These are phyloP conservation scores for Perizoma flavofasciatum DNA, from an alignment of 2,888 invertebrate species.

Conservation along the genomic window DNA sequence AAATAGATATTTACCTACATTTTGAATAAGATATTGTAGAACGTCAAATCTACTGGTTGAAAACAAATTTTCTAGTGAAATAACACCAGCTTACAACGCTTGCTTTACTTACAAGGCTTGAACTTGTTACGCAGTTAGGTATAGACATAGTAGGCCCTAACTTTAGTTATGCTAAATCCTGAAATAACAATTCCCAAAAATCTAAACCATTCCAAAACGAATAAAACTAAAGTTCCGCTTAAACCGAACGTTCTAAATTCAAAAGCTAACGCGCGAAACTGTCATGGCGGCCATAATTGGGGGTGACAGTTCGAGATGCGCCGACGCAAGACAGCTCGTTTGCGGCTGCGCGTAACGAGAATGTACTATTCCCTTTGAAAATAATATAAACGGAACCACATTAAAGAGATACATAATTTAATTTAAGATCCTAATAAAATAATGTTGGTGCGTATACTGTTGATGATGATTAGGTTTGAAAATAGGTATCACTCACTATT, in stretches of 20 bases:
- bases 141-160: too few relatives aligned
- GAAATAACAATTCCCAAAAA: slow-evolving; percentile 19
- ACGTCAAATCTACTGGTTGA: too few relatives aligned
- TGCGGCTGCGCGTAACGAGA: slow-evolving; percentile 72
- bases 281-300: slow-evolving; percentile 78
- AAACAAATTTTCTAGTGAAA: too few relatives aligned
- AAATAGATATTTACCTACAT: too few relatives aligned
- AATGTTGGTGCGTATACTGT: slow-evolving; percentile 37
- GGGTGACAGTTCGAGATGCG: slow-evolving; percentile 73
- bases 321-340: slow-evolving; percentile 63
- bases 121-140: too few relatives aligned
- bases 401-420: slow-evolving; percentile 61
- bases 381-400: slow-evolving; percentile 61
- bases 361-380: slow-evolving; percentile 60
- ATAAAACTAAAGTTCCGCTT: slow-evolving; percentile 52
- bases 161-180: neutral
- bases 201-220: slow-evolving; percentile 36
- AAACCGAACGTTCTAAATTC: slow-evolving; percentile 68
- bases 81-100: too few relatives aligned
- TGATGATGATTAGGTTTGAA: neutral
- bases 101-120: too few relatives aligned
- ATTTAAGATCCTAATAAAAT: slow-evolving; percentile 48
- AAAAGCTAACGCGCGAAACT: slow-evolving; percentile 75
- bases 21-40: too few relatives aligned
- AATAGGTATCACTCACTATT: too few relatives aligned